phyloP scores from a whole-genome alignment of 2,888 invertebrate genomes.

The Pachliopta kotzebuea region DNA sequence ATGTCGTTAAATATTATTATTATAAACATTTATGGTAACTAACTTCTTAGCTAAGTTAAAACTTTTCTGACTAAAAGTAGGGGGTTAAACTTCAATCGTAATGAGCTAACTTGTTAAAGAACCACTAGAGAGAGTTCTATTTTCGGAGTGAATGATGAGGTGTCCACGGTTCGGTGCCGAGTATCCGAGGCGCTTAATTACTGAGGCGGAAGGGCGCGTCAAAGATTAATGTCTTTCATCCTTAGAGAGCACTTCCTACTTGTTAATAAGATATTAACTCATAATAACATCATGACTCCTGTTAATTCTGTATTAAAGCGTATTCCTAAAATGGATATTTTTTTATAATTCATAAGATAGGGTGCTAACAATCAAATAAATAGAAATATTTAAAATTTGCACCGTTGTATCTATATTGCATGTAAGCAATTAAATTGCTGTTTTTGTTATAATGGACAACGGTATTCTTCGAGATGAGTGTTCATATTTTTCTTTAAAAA shows the following conservation, averaged over 20 bases:
- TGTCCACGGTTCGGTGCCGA: slow-evolving; percentile 13
- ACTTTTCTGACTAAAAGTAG: background rate
- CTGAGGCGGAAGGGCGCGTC: slow-evolving; percentile 24
- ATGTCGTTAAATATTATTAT: too few species aligned
- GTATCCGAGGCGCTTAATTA: slow-evolving; percentile 23
- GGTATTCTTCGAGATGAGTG: background rate
- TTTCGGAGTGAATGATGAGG: slow-evolving; percentile 20
- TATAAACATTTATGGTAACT: background rate
- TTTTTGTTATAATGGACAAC: background rate
- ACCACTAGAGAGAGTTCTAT: slow-evolving; percentile 16
- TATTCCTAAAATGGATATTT: background rate
- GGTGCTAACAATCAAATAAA: background rate
- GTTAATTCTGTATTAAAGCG: background rate
- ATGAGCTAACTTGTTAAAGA: slow-evolving; percentile 6
- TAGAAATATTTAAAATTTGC: background rate
- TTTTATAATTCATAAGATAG: too few species aligned
- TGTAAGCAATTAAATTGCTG: background rate
- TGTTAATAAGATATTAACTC: slow-evolving; percentile 17
- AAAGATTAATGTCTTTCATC: slow-evolving; percentile 27
- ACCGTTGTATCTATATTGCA: background rate
- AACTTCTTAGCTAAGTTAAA: background rate
- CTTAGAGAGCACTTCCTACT: slow-evolving; percentile 23
- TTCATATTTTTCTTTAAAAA: too few species aligned
- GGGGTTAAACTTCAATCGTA: background rate
- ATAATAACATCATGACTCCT: slow-evolving; percentile 2